Base-by-base conservation (phyloP, 1,140 invertebrate species). In the Caerostris darwini region DNA sequence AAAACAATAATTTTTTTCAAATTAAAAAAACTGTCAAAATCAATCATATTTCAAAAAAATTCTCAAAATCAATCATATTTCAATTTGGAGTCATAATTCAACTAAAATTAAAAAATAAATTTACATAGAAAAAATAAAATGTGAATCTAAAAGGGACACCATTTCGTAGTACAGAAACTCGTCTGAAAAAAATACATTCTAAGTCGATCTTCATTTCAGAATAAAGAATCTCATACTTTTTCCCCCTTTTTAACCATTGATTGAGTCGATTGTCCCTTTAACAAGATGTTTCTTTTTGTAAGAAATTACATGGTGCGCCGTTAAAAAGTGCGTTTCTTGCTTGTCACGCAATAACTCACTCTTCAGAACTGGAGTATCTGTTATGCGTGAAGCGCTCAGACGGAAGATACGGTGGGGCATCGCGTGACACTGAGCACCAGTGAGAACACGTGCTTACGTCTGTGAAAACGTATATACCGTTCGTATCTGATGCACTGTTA, bases 271-370 rank as follows among this genome's bases (percentile, higher is more conserved):
- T 77, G 69, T 77, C 69, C 50, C 50, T 77, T 77, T 50, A 77
- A 77, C 69, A 77, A 77, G 69, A 77, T 77, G 69, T 77, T 77
- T 77, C 69, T 77, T 77, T n/a, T 77, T 77, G 69, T 77, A 50
- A 77, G 69, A 77, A 77, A 77, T 77, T 77, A 53, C 69, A 77
- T 53, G 69, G 69, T 77, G 8, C 34, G 3, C 69, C 19, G 69
- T 77, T n/a, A n/a, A n/a, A 77, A 77, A 50, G 50, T 77, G 50
- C 69, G 34, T 77, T 77, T 34, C 10, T 77, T 50, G 12, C 50
- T 34, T 77, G 50, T 77, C 69, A 77, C 69, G 69, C 69, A 53
- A 77, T 77, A 77, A 77, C 69, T 53, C 69, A 77, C 34, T 77
- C 69, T 53, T 4, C n/a, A 7, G 19, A 12, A 77, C 19, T 77